Evolutionary conservation across 2,113 vertebrate species (phyloP), one percentile per base, ranked within the genome.

Genomic region (Saccopteryx bilineata): DNA sequence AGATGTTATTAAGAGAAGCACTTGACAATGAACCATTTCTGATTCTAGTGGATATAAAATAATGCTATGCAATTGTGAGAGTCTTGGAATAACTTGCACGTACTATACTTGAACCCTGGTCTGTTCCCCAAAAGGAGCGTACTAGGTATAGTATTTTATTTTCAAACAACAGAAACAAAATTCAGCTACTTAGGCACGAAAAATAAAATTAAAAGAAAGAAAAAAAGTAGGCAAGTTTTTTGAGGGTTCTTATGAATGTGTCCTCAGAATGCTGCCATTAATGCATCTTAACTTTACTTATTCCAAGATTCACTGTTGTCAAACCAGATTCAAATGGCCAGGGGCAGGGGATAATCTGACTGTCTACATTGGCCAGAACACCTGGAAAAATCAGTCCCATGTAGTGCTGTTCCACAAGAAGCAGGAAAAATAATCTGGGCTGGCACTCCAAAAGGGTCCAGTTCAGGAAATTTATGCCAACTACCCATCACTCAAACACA

Each of bases 291-390:
- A 84, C 48, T 91, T 14, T 5, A 33, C 19, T 72, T 69, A 56
- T 18, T 65, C 5, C 56, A 81, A 76, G 23, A 1, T 5, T 81
- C 31, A 60, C 10, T 50, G 0, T 82, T 5, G 76, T 5, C 19
- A 91, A 69, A 80, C 11, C 33, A 84, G 66, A 91, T 82, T 95
- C 90, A 91, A 93, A 76, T 84, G 50, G 1, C 12, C n/a, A 8
- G 31, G 33, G 26, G 3, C 26, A 9, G 23, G 24, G 24, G 61
- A 4, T 33, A 68, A 71, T 87, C 7, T 71, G 50, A 60, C 31
- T 69, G 19, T 19, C 56, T 48, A 14, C 5, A 10, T 58, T 63
- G 65, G 19, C 10, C 21, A 56, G 17, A 2, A 26, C 9, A 89
- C 10, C 39, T 56, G 48, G 7, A 86, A 48, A 24, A 81, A 33